Evolutionary conservation across 2,797 vertebrate genomes (phyloP).

Genomic region (Helicolenus hilgendorfi): DNA sequence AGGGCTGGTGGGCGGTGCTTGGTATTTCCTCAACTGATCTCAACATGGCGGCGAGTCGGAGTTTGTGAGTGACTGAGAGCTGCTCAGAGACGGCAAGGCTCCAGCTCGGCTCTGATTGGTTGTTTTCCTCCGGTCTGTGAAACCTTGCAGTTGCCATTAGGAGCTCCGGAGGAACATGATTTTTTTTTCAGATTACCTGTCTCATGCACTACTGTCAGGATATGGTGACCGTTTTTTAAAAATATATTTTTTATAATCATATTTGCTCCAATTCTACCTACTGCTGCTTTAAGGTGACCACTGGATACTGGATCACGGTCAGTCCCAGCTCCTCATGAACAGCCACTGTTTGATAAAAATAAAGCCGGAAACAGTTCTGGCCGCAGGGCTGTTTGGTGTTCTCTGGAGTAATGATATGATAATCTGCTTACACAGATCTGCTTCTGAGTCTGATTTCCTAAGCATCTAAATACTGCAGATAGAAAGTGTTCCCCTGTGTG

Average conservation of each 20-base stretch:
- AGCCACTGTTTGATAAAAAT: conserved; percentile 36
- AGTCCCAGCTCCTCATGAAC: neutral
- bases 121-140: neutral
- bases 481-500: neutral
- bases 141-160: neutral
- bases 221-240: neutral
- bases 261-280: neutral
- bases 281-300: neutral
- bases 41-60: no score
- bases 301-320: neutral
- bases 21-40: no score
- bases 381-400: conserved; percentile 19
- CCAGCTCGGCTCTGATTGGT: neutral
- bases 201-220: neutral
- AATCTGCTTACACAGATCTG: conserved; percentile 33
- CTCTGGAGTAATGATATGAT: conserved; percentile 38
- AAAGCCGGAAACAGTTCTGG: conserved; percentile 9
- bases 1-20: no score
- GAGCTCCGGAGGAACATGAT: neutral
- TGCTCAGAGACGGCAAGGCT: no score
- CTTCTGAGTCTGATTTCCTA: conserved; percentile 2
- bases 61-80: no score
- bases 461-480: neutral
- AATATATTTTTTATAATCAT: neutral
- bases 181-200: neutral